Conservation (phyloP, 2,797 vertebrate species). For the Enteromius thamalakanensis region DNA sequence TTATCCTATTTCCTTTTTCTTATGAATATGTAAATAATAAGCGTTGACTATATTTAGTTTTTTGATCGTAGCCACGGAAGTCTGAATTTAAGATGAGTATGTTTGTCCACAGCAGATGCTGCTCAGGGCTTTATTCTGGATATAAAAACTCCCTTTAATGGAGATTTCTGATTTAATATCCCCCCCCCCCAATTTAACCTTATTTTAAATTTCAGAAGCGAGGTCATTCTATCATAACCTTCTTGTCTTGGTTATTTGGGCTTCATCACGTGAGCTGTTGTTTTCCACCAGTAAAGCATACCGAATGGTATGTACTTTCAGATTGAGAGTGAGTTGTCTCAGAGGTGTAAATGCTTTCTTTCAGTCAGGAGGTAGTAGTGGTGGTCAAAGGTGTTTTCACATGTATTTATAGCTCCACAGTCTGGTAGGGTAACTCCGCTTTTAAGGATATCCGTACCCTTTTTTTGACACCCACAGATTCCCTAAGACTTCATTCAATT, state of each 20-base stretch:
- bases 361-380: slow-evolving; percentile 69
- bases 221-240: background rate
- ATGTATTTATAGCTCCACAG: slow-evolving; percentile 64
- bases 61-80: background rate
- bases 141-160: background rate
- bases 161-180: background rate
- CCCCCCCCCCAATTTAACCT: background rate
- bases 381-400: slow-evolving; percentile 37
- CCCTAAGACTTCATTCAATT: background rate
- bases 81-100: background rate
- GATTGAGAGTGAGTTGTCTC: slow-evolving; percentile 55
- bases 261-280: background rate
- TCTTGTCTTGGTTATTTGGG: background rate
- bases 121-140: background rate
- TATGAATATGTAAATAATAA: slow-evolving; percentile 7
- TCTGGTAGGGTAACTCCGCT: slow-evolving; percentile 5
- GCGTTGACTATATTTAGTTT: background rate
- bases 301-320: background rate
- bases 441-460: slow-evolving; percentile 37
- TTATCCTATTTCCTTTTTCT: background rate
- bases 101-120: background rate
- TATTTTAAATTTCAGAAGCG: background rate
- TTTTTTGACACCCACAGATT: background rate
- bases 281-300: background rate
- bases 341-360: slow-evolving; percentile 73